Evolutionary conservation across 2,113 vertebrate species (phyloP).

Genomic region (Albula glossodonta): DNA sequence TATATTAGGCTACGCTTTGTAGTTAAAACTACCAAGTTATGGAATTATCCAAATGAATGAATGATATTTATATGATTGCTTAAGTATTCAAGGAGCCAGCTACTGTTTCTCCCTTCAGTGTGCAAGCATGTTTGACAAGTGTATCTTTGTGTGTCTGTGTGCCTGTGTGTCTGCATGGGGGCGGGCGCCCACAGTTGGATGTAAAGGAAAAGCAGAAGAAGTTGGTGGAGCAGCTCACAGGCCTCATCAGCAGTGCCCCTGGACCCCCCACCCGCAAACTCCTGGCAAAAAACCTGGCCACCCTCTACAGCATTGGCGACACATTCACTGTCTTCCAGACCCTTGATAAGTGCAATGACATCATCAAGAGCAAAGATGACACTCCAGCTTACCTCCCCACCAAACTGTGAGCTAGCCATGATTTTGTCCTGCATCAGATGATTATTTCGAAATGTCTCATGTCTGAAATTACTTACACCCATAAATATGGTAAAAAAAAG

Average conservation of each 20-base stretch:
- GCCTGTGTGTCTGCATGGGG: background rate
- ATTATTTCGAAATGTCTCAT: background rate
- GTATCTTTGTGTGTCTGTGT: background rate
- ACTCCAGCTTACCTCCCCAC: slow-evolving; percentile 90
- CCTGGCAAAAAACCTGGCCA: slow-evolving; percentile 93
- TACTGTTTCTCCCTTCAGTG: background rate
- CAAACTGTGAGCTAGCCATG: slow-evolving; percentile 86
- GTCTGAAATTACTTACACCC: background rate
- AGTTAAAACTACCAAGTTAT: background rate
- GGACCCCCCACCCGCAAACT: slow-evolving; percentile 95
- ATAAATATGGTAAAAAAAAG: background rate
- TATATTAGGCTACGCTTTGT: no score
- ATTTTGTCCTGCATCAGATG: background rate
- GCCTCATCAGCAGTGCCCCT: slow-evolving; percentile 92
- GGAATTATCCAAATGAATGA: background rate
- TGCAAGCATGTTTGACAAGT: background rate
- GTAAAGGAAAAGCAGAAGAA: slow-evolving; percentile 99
- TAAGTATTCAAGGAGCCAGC: background rate
- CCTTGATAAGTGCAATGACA: slow-evolving; percentile 96
- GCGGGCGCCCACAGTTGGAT: slow-evolving; percentile 75
- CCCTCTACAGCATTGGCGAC: slow-evolving; percentile 96
- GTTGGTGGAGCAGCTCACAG: slow-evolving; percentile 93
- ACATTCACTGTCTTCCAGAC: slow-evolving; percentile 98
- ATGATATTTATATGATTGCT: background rate
- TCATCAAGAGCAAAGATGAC: slow-evolving; percentile 96